These are phyloP conservation scores for Pogonocherus hispidulus DNA, from an alignment of 2,888 invertebrate genomes.

Conservation along the genomic window DNA sequence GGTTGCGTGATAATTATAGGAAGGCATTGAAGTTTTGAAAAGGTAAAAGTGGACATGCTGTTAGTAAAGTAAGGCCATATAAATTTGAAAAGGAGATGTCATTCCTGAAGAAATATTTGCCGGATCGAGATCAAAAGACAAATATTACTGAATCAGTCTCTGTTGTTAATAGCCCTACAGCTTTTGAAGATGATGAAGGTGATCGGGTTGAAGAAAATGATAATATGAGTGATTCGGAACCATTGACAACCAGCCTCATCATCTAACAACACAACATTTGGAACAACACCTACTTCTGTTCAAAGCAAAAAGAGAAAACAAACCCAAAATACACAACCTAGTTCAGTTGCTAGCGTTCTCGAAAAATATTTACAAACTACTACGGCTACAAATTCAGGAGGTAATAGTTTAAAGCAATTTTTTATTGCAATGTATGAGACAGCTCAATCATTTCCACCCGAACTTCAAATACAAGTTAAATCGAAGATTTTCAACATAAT, in stretches of 20 bases:
- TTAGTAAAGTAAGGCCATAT: no score
- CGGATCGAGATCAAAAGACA: slow-evolving; percentile 20
- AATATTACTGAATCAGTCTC: slow-evolving; percentile 6
- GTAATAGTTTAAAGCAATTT: slow-evolving; percentile 18
- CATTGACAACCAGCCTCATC: no score
- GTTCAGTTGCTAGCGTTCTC: slow-evolving; percentile 14
- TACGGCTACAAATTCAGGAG: slow-evolving; percentile 13
- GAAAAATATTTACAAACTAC: slow-evolving; percentile 22
- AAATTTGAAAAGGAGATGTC: slow-evolving; percentile 5
- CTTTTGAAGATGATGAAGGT: no score
- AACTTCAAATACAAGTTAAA: slow-evolving; percentile 12
- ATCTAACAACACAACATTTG: no score
- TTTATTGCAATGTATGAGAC: slow-evolving; percentile 13
- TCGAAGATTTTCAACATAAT: slow-evolving; percentile 16
- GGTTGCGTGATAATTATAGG: no score
- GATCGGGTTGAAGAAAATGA: no score
- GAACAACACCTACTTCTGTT: neutral
- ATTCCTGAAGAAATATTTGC: slow-evolving; percentile 20
- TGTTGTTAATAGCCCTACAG: slow-evolving; percentile 5
- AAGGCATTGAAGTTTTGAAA: no score
- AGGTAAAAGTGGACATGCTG: no score
- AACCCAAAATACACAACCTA: slow-evolving; percentile 6
- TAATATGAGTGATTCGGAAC: no score
- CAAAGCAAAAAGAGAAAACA: neutral
- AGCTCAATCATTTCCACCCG: slow-evolving; percentile 17